These are phyloP conservation scores for Orcinus orca DNA, from an alignment of 2,113 vertebrate species.

Conservation along the genomic window DNA sequence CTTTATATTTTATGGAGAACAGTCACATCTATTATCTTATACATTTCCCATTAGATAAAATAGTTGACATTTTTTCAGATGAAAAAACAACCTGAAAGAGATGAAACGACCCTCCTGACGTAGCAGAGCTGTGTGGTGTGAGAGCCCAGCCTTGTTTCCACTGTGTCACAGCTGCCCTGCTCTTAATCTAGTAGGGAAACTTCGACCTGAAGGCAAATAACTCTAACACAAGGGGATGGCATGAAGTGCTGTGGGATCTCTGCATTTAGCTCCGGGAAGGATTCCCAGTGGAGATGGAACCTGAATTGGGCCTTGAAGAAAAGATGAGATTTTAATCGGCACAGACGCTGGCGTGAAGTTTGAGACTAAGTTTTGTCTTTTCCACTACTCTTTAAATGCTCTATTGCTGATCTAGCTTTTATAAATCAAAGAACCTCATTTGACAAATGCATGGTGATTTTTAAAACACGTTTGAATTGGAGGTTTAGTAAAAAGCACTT, in stretches of 20 bases:
- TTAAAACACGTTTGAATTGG: slow-evolving; percentile 39
- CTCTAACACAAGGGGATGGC: neutral
- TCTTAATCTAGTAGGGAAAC: neutral
- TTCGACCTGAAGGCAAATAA: neutral
- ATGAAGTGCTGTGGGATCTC: neutral
- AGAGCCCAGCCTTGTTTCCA: neutral
- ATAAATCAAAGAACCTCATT: slow-evolving; percentile 38
- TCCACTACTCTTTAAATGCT: slow-evolving; percentile 1
- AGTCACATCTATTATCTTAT: neutral
- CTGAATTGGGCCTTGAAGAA: neutral
- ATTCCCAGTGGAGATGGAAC: neutral
- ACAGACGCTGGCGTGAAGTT: neutral
- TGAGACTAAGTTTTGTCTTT: slow-evolving; percentile 27
- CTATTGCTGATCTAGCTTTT: neutral
- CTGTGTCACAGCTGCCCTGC: neutral
- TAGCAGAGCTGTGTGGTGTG: neutral
- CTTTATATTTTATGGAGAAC: slow-evolving; percentile 27
- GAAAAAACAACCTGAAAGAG: slow-evolving; percentile 24
- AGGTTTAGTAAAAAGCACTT: slow-evolving; percentile 38
- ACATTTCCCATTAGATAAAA: neutral
- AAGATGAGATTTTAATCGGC: slow-evolving; percentile 12
- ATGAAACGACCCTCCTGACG: neutral
- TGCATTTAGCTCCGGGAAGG: neutral
- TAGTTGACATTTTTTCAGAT: slow-evolving; percentile 20
- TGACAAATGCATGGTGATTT: slow-evolving; percentile 58